Evolutionary conservation across 2,888 invertebrate genomes (phyloP).

Genomic region (Lumbricus terrestris): DNA sequence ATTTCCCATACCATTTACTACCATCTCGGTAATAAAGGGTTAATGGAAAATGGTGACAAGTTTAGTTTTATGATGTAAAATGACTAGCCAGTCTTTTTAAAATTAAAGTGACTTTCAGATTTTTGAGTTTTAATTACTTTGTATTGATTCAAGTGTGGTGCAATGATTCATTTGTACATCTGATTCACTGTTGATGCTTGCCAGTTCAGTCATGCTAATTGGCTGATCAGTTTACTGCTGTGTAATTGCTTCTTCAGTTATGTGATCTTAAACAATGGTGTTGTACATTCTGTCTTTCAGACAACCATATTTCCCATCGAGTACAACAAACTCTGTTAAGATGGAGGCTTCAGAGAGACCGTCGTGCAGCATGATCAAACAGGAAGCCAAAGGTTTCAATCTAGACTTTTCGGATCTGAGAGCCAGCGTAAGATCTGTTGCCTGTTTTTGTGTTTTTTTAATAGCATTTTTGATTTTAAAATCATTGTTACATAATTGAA

Average conservation of each 20-base stretch:
- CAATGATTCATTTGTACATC: too few relatives aligned
- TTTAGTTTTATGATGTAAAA: too few relatives aligned
- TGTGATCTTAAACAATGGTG: neutral
- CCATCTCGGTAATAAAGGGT: too few relatives aligned
- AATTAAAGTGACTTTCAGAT: too few relatives aligned
- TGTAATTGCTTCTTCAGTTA: neutral
- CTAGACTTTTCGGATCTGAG: neutral
- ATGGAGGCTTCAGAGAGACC: neutral
- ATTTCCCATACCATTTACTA: too few relatives aligned
- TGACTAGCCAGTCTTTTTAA: too few relatives aligned
- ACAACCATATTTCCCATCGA: neutral
- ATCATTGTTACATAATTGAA: neutral
- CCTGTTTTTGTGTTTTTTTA: neutral
- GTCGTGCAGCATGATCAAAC: constrained; percentile 5
- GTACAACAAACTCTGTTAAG: neutral
- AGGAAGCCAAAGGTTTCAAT: neutral
- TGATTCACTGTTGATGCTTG: too few relatives aligned
- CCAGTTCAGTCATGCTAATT: too few relatives aligned
- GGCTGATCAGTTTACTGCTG: too few relatives aligned
- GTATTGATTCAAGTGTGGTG: too few relatives aligned
- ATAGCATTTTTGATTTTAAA: neutral
- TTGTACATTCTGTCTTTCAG: neutral
- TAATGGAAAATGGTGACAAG: too few relatives aligned
- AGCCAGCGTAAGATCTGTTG: neutral
- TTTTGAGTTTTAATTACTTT: too few relatives aligned